Evolutionary conservation across 2,113 vertebrate species (phyloP), one percentile per base, ranked within the genome.

Genomic region (Pimephales promelas): DNA sequence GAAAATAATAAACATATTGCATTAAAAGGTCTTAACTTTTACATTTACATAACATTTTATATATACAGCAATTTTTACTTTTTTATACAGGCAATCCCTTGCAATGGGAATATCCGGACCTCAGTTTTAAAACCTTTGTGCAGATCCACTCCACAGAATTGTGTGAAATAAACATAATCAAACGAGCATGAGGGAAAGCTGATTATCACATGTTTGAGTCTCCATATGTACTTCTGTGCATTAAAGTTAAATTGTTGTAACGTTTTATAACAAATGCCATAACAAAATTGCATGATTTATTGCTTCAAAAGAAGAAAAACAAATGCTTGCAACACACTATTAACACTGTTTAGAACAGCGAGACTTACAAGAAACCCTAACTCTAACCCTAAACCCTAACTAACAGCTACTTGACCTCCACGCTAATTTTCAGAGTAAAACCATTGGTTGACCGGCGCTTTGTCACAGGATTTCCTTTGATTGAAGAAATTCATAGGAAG

Each of bases 381-480:
- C 72, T 76, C 52, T n/a, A n/a, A n/a, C n/a, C n/a, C n/a, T n/a
- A n/a, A n/a, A n/a, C n/a, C n/a, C n/a, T n/a, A n/a, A n/a, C n/a
- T n/a, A n/a, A n/a, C 13, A 36, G 13, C 26, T 54, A 22, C 10
- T 80, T 84, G 24, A 84, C 70, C 62, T 24, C 28, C 2, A 64
- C 2, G 3, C 28, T 34, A 28, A 16, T 56, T 81, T 64, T 45
- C 28, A 57, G 68, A 75, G 56, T 64, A 20, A 16, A 87, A 24
- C 47, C 36, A n/a, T 10, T 57, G 1, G 40, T 36, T 84, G 49
- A 84, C 82, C 59, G 76, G 24, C 3, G 13, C 47, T 47, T 47
- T 47, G 45, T 76, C 52, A 54, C n/a, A 57, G 64, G 57, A 74
- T 57, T 71, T 66, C 18, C 61, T 81, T 61, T 84, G 83, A 82